Evolutionary conservation across 2,797 vertebrate genomes (phyloP).

Genomic region (Oophaga sylvatica): DNA sequence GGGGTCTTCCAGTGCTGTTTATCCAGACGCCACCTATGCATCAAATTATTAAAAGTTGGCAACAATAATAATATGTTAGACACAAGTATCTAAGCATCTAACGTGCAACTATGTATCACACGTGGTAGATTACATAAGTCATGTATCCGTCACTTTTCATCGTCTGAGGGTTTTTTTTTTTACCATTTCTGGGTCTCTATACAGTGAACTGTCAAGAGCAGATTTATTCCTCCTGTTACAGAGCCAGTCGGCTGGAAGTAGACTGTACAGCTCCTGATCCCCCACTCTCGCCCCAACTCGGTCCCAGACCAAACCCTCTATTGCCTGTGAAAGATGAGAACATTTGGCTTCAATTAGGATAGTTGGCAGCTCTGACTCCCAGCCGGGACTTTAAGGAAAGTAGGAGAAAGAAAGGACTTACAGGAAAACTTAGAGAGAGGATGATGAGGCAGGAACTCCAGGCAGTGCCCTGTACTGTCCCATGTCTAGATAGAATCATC

Average conservation of each 20-base stretch:
- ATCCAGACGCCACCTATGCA: not conserved
- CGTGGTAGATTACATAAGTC: slow-evolving; percentile 29
- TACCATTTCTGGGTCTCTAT: slow-evolving; percentile 13
- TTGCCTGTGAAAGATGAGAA: slow-evolving; percentile 70
- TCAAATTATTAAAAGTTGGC: not conserved
- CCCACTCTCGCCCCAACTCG: slow-evolving; percentile 63
- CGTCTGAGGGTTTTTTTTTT: slow-evolving; percentile 51
- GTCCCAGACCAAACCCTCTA: slow-evolving; percentile 65
- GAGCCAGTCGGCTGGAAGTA: slow-evolving; percentile 62
- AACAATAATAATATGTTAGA: not conserved
- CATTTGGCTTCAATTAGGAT: slow-evolving; percentile 67
- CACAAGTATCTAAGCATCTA: not conserved
- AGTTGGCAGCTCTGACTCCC: slow-evolving; percentile 61
- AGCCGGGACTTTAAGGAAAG: slow-evolving; percentile 46
- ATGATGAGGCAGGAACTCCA: slow-evolving; percentile 6
- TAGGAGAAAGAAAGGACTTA: slow-evolving; percentile 30
- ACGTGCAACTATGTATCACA: not conserved
- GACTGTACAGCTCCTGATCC: slow-evolving; percentile 67
- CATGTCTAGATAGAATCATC: slow-evolving; percentile 3
- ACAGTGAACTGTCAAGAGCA: slow-evolving; percentile 63
- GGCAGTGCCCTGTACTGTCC: not conserved
- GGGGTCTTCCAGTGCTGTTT: too few relatives aligned
- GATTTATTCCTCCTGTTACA: slow-evolving; percentile 59
- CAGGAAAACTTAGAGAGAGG: slow-evolving; percentile 20
- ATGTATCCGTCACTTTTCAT: not conserved